These are phyloP conservation scores for Sarcophaga subvicina DNA, from an alignment of 2,888 invertebrate genomes.

Conservation along the genomic window DNA sequence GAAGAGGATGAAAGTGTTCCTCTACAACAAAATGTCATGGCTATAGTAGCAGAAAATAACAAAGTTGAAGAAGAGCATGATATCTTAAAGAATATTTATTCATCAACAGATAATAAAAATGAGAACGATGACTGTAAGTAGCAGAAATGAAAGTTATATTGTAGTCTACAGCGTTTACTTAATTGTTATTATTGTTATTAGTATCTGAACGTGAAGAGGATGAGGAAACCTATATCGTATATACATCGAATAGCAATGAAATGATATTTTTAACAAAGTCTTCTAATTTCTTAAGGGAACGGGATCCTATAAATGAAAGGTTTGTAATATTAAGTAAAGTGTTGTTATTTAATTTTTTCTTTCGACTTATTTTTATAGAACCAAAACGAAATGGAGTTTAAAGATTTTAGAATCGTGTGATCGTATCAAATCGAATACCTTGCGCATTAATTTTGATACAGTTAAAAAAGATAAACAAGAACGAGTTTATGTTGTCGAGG, in stretches of 20 bases:
- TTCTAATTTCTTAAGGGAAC: constrained; percentile 83
- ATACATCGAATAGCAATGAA: constrained; percentile 77
- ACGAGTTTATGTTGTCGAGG: constrained; percentile 84
- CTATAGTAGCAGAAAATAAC: background rate
- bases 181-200: constrained; percentile 47
- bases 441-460: constrained; percentile 86
- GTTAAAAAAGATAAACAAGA: constrained; percentile 84
- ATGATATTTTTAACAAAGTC: constrained; percentile 82
- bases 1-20: constrained; percentile 8
- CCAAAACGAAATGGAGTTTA: constrained; percentile 83
- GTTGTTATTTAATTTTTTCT: background rate
- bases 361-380: constrained; percentile 72
- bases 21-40: background rate
- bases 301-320: constrained; percentile 81
- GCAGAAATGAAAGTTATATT: too few species aligned
- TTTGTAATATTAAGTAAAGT: constrained; percentile 70
- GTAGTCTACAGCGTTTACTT: too few species aligned
- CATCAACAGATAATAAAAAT: constrained; percentile 60
- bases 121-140: constrained; percentile 69
- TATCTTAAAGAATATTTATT: constrained; percentile 74
- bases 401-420: constrained; percentile 83
- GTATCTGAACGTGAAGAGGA: constrained; percentile 81
- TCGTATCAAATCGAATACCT: constrained; percentile 81
- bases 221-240: constrained; percentile 79
- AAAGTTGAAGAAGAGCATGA: constrained; percentile 71